Conservation (phyloP, 2,797 vertebrate genomes). For the Odontamblyopus rebecca region DNA sequence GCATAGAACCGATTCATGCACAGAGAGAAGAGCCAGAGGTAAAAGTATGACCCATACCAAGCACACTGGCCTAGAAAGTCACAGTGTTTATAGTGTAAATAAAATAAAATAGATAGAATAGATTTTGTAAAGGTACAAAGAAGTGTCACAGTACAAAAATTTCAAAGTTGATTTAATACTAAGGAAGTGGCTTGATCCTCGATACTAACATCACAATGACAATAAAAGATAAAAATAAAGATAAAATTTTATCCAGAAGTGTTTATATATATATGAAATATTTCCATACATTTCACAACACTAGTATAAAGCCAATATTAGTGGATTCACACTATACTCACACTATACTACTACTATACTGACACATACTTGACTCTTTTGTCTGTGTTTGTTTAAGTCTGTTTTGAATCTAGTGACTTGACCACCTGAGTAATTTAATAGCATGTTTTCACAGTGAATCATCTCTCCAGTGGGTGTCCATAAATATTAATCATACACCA, state of each 20-base stretch:
- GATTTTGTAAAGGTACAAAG: too few relatives aligned
- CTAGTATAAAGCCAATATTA: too few relatives aligned
- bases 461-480: constrained; percentile 1
- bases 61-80: constrained; percentile 15
- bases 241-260: too few relatives aligned
- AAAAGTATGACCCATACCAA: constrained; percentile 4
- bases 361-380: background rate
- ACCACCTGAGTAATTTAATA: background rate
- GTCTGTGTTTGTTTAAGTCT: background rate
- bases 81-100: background rate
- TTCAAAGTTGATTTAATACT: too few relatives aligned
- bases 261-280: too few relatives aligned
- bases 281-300: too few relatives aligned
- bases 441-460: background rate
- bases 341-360: background rate
- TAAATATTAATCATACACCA: background rate
- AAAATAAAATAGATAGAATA: background rate
- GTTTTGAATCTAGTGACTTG: background rate
- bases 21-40: constrained; percentile 12
- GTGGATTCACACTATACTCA: background rate
- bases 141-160: too few relatives aligned
- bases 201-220: too few relatives aligned
- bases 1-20: constrained; percentile 6
- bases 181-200: too few relatives aligned
- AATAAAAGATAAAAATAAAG: too few relatives aligned